Evolutionary conservation across 2,888 invertebrate species (phyloP).

Genomic region (Esperia sulphurella): DNA sequence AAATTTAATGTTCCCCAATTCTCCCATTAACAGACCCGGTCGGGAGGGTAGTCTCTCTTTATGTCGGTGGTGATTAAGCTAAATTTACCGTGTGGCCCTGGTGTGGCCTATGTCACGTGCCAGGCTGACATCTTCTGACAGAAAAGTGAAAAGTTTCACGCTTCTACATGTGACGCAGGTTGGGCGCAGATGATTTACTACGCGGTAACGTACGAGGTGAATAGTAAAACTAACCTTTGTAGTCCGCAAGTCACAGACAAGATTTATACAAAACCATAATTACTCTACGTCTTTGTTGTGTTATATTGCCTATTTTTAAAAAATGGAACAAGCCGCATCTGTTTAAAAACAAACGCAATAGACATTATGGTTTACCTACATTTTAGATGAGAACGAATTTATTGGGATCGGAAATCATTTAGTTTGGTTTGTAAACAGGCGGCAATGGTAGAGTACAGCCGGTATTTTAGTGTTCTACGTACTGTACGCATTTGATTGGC

Average conservation of each 20-base stretch:
- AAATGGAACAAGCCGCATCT: slow-evolving; percentile 52
- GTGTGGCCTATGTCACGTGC: slow-evolving; percentile 30
- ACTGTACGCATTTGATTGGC: neutral
- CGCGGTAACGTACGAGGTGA: slow-evolving; percentile 6
- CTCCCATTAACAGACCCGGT: slow-evolving; percentile 15
- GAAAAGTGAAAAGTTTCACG: slow-evolving; percentile 11
- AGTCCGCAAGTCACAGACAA: slow-evolving; percentile 4
- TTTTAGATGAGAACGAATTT: slow-evolving; percentile 43
- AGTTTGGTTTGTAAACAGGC: slow-evolving; percentile 40
- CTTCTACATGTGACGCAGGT: neutral
- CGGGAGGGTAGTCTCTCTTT: slow-evolving; percentile 21
- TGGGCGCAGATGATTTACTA: slow-evolving; percentile 14
- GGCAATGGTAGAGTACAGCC: slow-evolving; percentile 17
- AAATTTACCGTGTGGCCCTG: slow-evolving; percentile 32
- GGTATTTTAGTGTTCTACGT: slow-evolving; percentile 8
- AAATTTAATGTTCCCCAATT: slow-evolving; percentile 20
- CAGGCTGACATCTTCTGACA: slow-evolving; percentile 8
- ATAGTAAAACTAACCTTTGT: slow-evolving; percentile 10
- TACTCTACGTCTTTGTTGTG: slow-evolving; percentile 16
- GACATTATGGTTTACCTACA: slow-evolving; percentile 47
- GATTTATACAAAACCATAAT: slow-evolving; percentile 7
- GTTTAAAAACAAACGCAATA: slow-evolving; percentile 44
- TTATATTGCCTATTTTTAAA: slow-evolving; percentile 39
- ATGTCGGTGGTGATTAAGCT: slow-evolving; percentile 36
- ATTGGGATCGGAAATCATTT: slow-evolving; percentile 61